Evolutionary conservation across 2,797 vertebrate species (phyloP), one percentile per base, ranked within the genome.

Genomic region (Thripadectes ignobilis): DNA sequence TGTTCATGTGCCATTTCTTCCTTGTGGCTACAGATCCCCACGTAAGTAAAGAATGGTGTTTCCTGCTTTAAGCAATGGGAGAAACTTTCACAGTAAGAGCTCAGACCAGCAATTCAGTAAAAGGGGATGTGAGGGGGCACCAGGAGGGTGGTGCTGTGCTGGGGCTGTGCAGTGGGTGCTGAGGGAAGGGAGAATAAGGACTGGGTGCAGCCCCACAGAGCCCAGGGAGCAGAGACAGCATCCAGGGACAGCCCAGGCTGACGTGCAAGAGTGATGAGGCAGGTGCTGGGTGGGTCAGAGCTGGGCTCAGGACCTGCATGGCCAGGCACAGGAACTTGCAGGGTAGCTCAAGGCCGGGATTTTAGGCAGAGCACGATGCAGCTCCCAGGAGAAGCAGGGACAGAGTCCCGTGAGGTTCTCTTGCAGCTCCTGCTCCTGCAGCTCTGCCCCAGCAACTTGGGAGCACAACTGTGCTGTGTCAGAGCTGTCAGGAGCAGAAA

Each of bases 341-440:
- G 59, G 1, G 1, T 18, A 69, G 23, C 16, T 85, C 38, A 62
- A 23, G 19, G 7, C 51, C 43, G 14, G 48, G 12, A 10, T 61
- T 63, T 73, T 12, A 46, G 30, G 7, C 12, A 48, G 55, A 62
- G 6, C 6, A 19, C 10, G 20, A 8, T 48, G 9, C n/a, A 78
- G 20, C 4, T 85, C 14, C 20, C 23, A 58, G 23, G 4, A 39
- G 16, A 85, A n/a, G 38, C 3, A 58, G 12, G 6, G 3, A 34
- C 18, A 30, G 16, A 18, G 11, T 15, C 48, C 11, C 0, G 0
- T 0, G 6, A 46, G 22, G 14, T 81, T 55, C 14, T 61, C 26
- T 32, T 38, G 10, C 14, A 36, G 46, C 9, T 88, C 18, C 46
- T 71, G 14, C 14, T 36, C 36, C 22, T 6, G 12, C 29, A 55